phyloP scores from a whole-genome alignment of 2,888 invertebrate genomes.

The Luffia ferchaultella region DNA sequence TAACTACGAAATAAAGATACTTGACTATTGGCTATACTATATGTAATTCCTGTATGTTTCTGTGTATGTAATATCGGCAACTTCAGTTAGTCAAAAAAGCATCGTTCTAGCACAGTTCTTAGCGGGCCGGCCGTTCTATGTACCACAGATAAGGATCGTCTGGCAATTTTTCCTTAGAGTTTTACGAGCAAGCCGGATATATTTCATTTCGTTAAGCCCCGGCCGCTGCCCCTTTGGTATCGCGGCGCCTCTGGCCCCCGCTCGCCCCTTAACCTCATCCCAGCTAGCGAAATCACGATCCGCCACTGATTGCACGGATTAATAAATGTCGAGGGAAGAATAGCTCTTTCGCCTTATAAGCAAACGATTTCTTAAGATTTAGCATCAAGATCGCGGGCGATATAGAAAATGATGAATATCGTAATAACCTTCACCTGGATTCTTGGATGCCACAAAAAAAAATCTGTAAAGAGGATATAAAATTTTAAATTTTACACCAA shows the following conservation, averaged over 20 bases:
- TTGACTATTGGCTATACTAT: too few species aligned
- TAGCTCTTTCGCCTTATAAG: neutral
- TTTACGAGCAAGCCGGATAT: neutral
- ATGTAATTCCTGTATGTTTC: too few species aligned
- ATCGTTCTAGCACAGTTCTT: neutral
- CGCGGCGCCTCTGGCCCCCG: too few species aligned
- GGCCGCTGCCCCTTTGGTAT: too few species aligned
- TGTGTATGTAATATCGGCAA: too few species aligned
- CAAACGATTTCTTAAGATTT: neutral
- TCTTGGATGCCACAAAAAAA: too few species aligned
- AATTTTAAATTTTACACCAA: too few species aligned
- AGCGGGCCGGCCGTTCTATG: neutral
- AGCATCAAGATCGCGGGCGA: too few species aligned
- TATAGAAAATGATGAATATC: too few species aligned
- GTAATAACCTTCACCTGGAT: too few species aligned
- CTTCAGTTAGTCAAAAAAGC: neutral
- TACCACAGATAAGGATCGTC: neutral
- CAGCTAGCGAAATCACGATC: neutral
- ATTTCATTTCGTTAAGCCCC: neutral
- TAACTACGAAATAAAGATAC: too few species aligned
- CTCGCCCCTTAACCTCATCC: neutral
- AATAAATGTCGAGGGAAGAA: conserved; percentile 5
- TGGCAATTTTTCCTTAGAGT: neutral
- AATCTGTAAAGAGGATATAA: too few species aligned
- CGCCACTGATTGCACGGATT: conserved; percentile 5